Evolutionary conservation across 2,797 vertebrate genomes (phyloP), one percentile per base, ranked within the genome.

Genomic region (Mormyrus proboscirostris): DNA sequence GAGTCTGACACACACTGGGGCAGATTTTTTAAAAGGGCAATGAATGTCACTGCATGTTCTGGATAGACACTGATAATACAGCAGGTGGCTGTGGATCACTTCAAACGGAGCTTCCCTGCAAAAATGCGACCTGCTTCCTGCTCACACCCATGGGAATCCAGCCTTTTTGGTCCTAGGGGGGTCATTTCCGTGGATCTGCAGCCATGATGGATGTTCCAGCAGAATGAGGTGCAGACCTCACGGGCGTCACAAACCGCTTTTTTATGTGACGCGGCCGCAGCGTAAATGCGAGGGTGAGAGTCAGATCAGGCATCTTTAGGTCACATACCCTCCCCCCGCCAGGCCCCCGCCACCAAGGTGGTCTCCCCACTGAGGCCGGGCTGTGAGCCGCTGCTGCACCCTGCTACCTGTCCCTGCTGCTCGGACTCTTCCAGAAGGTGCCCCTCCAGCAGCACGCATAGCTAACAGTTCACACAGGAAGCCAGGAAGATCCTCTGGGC

Each of bases 191-290:
- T 0, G 88, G 90, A 92, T 89, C 19, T 91, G 91, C 89, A 86
- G 90, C 92, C 92, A 91, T 93, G 93, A 94, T 94, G 90, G 94
- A 92, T 7, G 0, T 50, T 65, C 44, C 93, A 92, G 88, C 92
- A 92, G 93, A 93, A 95, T 94, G 91, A 93, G 92, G 90, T 89
- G 84, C 88, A 87, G 92, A 90, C 89, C 92, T 90, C 86, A 91
- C 89, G 90, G 93, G 91, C 91, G 85, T 85, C 87, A 51, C 87
- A 92, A 93, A 94, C 93, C 90, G 92, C 93, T 92, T 94, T 94
- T 92, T 93, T 93, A 94, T 94, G 90, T 92, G 89, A 8, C 41
- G 65, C 88, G 90, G 89, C 38, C 88, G 90, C 29, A 25, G 88
- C 38, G 38, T 85, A 84, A 79, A 57, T 69, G 57, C 44, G 29